phyloP scores from a whole-genome alignment of 2,888 invertebrate genomes.

The Willowsia nigromaculata region DNA sequence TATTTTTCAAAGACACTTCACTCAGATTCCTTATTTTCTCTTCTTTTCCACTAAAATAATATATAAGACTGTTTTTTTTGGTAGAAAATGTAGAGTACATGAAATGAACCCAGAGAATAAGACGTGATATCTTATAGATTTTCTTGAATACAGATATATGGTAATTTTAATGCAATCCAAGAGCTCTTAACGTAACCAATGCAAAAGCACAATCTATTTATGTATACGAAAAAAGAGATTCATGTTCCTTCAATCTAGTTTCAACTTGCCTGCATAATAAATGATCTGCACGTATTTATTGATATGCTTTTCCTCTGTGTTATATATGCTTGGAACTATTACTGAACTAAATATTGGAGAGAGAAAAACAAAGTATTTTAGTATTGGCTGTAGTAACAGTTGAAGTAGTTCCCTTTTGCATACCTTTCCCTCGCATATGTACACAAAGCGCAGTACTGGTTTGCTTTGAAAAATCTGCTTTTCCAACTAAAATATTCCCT shows the following conservation, averaged over 20 bases:
- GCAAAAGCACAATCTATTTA: neutral
- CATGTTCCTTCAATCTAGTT: slow-evolving; percentile 46
- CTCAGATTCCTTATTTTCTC: slow-evolving; percentile 42
- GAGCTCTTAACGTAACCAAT: neutral
- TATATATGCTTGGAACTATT: slow-evolving; percentile 9
- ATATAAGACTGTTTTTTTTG: slow-evolving; percentile 29
- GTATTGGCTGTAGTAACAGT: neutral
- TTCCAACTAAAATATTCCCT: slow-evolving; percentile 50
- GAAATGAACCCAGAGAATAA: neutral
- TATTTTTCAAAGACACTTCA: slow-evolving; percentile 22
- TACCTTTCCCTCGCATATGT: slow-evolving; percentile 33
- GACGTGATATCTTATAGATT: too few species aligned
- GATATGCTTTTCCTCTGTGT: neutral
- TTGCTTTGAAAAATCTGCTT: slow-evolving; percentile 60
- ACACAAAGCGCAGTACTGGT: neutral
- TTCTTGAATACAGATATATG: slow-evolving; percentile 14
- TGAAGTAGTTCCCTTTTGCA: slow-evolving; percentile 48
- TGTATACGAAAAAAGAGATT: neutral
- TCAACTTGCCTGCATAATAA: slow-evolving; percentile 53
- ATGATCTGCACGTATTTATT: slow-evolving; percentile 11
- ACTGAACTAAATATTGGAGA: slow-evolving; percentile 59
- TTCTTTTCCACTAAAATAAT: slow-evolving; percentile 37
- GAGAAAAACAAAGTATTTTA: slow-evolving; percentile 48
- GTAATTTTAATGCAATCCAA: slow-evolving; percentile 26
- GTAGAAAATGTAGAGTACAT: neutral